Evolutionary conservation across 2,113 vertebrate genomes (phyloP), one percentile per base, ranked within the genome.

Genomic region (Chaenocephalus aceratus): DNA sequence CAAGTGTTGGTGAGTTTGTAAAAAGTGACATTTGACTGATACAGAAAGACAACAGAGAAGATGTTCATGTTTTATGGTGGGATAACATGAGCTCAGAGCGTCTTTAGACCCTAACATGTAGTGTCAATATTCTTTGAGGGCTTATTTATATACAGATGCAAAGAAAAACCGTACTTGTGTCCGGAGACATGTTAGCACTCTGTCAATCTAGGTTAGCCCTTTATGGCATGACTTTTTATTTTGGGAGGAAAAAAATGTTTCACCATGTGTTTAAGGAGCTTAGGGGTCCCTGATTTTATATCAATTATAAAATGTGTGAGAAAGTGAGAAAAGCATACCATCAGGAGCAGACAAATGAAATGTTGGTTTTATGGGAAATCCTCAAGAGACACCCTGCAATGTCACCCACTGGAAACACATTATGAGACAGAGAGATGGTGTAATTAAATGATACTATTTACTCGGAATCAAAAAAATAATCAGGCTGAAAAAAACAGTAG

Each of bases 1-100:
- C 5, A 48, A 48, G 46, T 15, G 10, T 14, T 73, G 18, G 3
- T 18, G 12, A 5, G 41, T 36, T 63, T 67, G 16, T 21, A 62
- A 14, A 23, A 0, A 0, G 41, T 83, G 73, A 80, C 64, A 83
- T 86, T 88, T 72, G 1, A 83, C 36, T 60, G 49, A 70, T 59
- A 26, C 23, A 26, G 46, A 44, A 77, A 53, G 30, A 63, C 56
- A 57, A 12, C 8, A 21, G 34, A 1, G 36, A 12, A 14, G 2
- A 15, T 18, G 4, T 84, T 59, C 46, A 72, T 72, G 48, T 51
- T 59, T 80, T 49, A 61, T 48, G 11, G 4, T 52, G 16, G 16
- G 41, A n/a, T 2, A 6, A 23, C 10, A 11, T 6, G 4, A 72
- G n/a, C 51, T 36, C 61, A 45, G 56, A 15, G 36, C 30, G 21